These are phyloP conservation scores for Lucilia cuprina DNA, from an alignment of 1,140 invertebrate species.

Conservation along the genomic window DNA sequence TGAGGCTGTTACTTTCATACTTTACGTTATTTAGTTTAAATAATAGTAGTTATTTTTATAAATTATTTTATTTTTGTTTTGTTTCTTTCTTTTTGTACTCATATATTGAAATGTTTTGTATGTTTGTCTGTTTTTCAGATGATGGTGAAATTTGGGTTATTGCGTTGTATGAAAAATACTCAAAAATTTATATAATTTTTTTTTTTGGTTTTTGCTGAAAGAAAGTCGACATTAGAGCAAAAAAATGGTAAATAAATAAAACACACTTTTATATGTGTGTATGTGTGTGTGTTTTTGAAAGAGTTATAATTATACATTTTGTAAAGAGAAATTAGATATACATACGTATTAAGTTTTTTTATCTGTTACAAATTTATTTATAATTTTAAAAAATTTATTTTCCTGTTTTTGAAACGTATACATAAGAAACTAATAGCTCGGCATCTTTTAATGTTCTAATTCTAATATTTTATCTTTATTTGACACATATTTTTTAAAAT, in stretches of 20 bases:
- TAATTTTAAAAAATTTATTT: no score
- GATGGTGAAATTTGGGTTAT: constrained; percentile 30
- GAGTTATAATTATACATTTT: neutral
- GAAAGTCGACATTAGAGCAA: neutral
- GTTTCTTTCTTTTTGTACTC: neutral
- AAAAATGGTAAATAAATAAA: neutral
- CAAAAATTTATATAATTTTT: neutral
- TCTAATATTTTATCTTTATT: no score
- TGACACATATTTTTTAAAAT: no score
- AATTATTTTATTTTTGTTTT: neutral
- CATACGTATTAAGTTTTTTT: no score
- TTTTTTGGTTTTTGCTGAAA: neutral
- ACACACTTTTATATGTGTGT: neutral
- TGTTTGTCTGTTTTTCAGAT: neutral
- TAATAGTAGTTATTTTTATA: neutral
- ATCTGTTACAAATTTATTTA: no score
- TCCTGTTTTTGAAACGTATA: no score
- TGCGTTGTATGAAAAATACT: neutral
- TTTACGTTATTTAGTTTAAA: neutral
- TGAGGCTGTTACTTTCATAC: neutral
- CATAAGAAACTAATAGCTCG: no score
- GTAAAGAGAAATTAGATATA: neutral
- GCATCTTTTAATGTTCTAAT: no score
- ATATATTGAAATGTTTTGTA: constrained; percentile 12
- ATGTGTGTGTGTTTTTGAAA: no score